Conservation (phyloP, 2,888 invertebrate species). For the Protophormia terraenovae region DNA sequence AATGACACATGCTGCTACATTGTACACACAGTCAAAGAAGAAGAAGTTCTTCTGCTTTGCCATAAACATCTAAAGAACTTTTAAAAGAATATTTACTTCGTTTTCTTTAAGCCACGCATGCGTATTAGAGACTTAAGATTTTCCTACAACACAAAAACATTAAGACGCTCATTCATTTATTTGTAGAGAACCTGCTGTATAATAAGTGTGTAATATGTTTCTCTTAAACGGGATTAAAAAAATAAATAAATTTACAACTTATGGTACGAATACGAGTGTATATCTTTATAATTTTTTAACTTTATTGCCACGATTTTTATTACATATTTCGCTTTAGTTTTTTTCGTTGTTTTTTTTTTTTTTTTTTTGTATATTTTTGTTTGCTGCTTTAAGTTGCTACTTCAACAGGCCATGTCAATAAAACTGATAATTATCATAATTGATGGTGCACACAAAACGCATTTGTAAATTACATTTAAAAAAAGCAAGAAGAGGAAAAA, state of each 20-base stretch:
- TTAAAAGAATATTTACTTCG: conserved; percentile 10
- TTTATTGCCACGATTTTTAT: conserved; percentile 63
- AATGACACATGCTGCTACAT: conserved; percentile 69
- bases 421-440: conserved; percentile 72
- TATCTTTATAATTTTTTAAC: conserved; percentile 47
- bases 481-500: neutral
- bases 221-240: conserved; percentile 54
- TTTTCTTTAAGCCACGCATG: conserved; percentile 60
- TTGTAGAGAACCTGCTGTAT: neutral
- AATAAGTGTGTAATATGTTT: neutral
- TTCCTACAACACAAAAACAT: conserved; percentile 6
- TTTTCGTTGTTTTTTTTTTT: conserved; percentile 45
- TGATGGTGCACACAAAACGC: conserved; percentile 70
- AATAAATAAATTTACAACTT: conserved; percentile 43
- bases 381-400: conserved; percentile 64
- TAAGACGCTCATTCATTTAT: conserved; percentile 23
- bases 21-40: neutral
- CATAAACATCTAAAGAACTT: neutral
- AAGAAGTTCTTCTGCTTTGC: neutral
- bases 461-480: conserved; percentile 66
- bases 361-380: no score
- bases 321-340: conserved; percentile 32
- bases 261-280: neutral
- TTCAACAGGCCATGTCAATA: conserved; percentile 71
- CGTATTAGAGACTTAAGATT: conserved; percentile 23